Conservation (phyloP, 2,797 vertebrate genomes). For the Pangasius larnaudii region DNA sequence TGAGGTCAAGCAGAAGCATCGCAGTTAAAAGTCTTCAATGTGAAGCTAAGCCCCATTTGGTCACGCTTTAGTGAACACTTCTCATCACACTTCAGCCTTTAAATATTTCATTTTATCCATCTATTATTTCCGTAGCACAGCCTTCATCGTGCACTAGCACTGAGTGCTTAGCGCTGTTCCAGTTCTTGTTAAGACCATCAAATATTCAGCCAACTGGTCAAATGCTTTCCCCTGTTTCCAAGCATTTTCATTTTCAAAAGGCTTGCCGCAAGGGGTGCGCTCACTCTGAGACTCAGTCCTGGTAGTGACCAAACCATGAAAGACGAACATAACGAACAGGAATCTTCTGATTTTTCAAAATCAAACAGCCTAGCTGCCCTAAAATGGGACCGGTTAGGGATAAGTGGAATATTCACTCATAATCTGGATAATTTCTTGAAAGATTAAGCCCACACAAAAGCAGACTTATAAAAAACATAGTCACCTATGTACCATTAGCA, state of each 20-base stretch:
- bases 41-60: slow-evolving; percentile 24
- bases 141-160: background rate
- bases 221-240: slow-evolving; percentile 51
- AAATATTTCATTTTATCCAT: slow-evolving; percentile 74
- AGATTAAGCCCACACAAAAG: background rate
- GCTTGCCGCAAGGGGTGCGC: slow-evolving; percentile 59
- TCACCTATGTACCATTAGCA: slow-evolving; percentile 33
- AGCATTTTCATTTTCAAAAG: slow-evolving; percentile 64
- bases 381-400: background rate
- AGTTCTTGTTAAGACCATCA: slow-evolving; percentile 73
- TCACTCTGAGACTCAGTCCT: background rate
- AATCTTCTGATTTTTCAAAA: slow-evolving; percentile 21
- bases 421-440: background rate
- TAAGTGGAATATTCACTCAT: background rate
- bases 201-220: slow-evolving; percentile 76
- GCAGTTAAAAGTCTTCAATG: slow-evolving; percentile 5
- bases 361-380: slow-evolving; percentile 51
- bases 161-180: slow-evolving; percentile 77
- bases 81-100: slow-evolving; percentile 61
- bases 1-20: slow-evolving; percentile 38
- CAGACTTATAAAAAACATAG: background rate
- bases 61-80: slow-evolving; percentile 49
- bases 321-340: slow-evolving; percentile 55
- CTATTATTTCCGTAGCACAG: slow-evolving; percentile 64
- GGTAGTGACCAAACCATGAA: slow-evolving; percentile 44